phyloP scores from a whole-genome alignment of 1,140 invertebrate genomes.

The Sarcophaga bullata region DNA sequence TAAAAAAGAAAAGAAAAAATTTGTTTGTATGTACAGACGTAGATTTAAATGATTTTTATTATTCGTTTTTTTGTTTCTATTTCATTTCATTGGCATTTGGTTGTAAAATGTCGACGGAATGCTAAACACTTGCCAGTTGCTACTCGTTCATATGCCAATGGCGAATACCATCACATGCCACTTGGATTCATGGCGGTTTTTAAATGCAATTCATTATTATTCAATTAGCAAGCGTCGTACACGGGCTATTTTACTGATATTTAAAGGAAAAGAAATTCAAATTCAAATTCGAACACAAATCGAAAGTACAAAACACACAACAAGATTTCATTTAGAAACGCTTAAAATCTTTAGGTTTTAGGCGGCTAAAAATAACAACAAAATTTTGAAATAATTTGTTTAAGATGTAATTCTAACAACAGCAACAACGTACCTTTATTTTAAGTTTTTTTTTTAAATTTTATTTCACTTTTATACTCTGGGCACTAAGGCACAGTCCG shows the following conservation, averaged over 20 bases:
- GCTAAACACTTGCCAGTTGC: constrained; percentile 38
- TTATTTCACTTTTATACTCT: not conserved
- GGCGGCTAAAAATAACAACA: not conserved
- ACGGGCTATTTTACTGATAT: not conserved
- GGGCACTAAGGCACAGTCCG: not conserved
- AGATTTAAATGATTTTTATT: not conserved
- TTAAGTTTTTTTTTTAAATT: not conserved
- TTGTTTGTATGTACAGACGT: no score
- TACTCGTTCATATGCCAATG: constrained; percentile 39
- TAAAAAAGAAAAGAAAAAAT: no score
- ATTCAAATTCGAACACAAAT: constrained; percentile 2
- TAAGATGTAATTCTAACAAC: not conserved
- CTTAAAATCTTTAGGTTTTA: not conserved
- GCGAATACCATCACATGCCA: constrained; percentile 40
- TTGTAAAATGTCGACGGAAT: constrained; percentile 38
- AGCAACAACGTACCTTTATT: no score
- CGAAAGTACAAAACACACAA: not conserved
- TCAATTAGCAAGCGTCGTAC: constrained; percentile 36
- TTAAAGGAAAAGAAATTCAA: not conserved
- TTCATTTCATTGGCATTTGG: constrained; percentile 34
- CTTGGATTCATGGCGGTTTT: constrained; percentile 40
- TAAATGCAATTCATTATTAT: constrained; percentile 39
- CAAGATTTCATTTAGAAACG: not conserved
- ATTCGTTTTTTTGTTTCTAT: not conserved
- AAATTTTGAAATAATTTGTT: not conserved